These are phyloP conservation scores for Trididemnum clinides DNA, from an alignment of 23 tunicate species.

Conservation along the genomic window DNA sequence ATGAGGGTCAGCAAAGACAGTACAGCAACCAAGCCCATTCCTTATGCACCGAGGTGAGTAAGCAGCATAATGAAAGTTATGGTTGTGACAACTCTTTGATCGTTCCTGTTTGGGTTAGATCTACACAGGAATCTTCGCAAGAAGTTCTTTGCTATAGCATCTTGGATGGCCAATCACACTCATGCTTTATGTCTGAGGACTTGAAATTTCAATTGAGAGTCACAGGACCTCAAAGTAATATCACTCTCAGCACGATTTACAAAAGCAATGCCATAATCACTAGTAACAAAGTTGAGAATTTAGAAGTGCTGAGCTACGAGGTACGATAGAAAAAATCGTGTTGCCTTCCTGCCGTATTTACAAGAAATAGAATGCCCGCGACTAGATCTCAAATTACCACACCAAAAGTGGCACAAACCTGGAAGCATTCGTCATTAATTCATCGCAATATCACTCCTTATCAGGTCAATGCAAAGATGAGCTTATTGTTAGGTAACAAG, in stretches of 20 bases:
- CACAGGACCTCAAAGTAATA: neutral
- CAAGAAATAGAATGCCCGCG: neutral
- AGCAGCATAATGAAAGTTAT: neutral
- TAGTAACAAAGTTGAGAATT: neutral
- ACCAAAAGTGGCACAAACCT: neutral
- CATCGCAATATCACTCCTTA: too few relatives aligned
- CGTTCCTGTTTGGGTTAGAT: neutral
- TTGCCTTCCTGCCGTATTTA: neutral
- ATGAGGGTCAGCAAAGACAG: neutral
- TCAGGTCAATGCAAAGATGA: neutral
- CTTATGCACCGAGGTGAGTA: neutral
- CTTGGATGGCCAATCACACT: neutral
- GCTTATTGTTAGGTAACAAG: neutral
- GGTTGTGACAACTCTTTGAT: neutral
- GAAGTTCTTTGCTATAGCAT: neutral
- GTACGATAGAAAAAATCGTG: neutral
- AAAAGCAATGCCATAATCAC: neutral
- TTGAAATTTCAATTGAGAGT: neutral
- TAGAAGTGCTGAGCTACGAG: neutral
- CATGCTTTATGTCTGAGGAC: neutral
- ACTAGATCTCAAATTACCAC: neutral
- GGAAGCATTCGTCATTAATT: neutral
- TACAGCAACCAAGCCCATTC: neutral
- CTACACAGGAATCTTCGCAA: neutral
- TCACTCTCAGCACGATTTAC: neutral